Percentiles rank a stretch among this genome's conserved stretches.
Evolutionary conservation across 2,888 invertebrate species (phyloP).

Genomic region (Trisateles emortualis): DNA sequence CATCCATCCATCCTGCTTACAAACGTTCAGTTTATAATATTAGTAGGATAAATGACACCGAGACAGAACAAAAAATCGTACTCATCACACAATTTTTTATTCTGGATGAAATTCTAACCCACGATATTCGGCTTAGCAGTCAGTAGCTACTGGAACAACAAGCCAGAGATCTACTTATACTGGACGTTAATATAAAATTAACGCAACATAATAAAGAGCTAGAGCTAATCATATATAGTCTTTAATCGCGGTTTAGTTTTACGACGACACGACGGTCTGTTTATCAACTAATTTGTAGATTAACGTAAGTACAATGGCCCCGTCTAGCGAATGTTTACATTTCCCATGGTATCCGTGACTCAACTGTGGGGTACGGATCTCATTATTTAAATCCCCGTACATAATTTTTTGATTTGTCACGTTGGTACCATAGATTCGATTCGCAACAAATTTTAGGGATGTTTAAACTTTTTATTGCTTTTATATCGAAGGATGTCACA

Average conservation of each 20-base stretch:
- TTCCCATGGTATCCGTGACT: conserved; percentile 74
- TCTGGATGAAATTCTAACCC: too few species aligned
- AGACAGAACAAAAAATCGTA: too few species aligned
- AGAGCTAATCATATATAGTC: conserved; percentile 27
- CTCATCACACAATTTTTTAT: too few species aligned
- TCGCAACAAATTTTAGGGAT: conserved; percentile 57
- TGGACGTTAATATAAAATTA: neutral
- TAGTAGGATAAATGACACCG: too few species aligned
- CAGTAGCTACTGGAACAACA: too few species aligned
- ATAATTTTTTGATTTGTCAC: conserved; percentile 78
- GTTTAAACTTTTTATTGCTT: conserved; percentile 28
- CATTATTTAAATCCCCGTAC: conserved; percentile 78
- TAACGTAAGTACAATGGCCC: conserved; percentile 65
- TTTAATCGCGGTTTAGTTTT: conserved; percentile 38
- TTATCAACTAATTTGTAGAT: conserved; percentile 79
- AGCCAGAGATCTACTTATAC: neutral
- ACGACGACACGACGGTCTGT: conserved; percentile 43
- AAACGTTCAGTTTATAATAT: too few species aligned
- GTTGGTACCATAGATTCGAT: conserved; percentile 63
- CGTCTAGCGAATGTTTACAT: conserved; percentile 75
- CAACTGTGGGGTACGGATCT: conserved; percentile 69
- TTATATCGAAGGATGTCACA: conserved; percentile 18
- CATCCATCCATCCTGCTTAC: too few species aligned
- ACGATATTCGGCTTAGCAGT: too few species aligned
- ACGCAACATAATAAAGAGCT: conserved; percentile 9